Conservation (phyloP, 2,888 invertebrate species). For the Ormyrus nitidulus region DNA sequence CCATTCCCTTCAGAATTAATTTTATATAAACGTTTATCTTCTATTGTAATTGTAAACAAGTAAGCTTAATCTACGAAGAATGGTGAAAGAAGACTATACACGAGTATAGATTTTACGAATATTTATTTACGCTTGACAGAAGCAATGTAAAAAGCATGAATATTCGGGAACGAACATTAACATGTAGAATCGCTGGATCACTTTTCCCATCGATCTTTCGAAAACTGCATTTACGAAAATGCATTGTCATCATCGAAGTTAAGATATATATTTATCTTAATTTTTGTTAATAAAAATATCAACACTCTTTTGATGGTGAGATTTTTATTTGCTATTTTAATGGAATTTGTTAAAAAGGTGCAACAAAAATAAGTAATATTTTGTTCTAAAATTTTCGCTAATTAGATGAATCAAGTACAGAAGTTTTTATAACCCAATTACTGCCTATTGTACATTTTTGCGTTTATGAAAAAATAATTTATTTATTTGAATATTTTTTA, state of each 20-base stretch:
- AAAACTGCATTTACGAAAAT: slow-evolving; percentile 23
- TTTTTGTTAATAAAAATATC: not conserved
- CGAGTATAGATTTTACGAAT: slow-evolving; percentile 24
- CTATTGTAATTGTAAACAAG: slow-evolving; percentile 48
- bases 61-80: slow-evolving; percentile 42
- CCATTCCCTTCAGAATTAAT: slow-evolving; percentile 48
- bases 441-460: slow-evolving; percentile 20
- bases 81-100: slow-evolving; percentile 18
- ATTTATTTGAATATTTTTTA: not conserved
- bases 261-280: slow-evolving; percentile 28
- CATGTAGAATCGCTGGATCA: slow-evolving; percentile 23
- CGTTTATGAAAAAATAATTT: not conserved
- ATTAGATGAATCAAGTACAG: not conserved
- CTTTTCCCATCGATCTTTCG: slow-evolving; percentile 33
- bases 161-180: slow-evolving; percentile 46
- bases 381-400: slow-evolving; percentile 4
- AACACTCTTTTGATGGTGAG: slow-evolving; percentile 5
- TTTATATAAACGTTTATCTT: slow-evolving; percentile 49
- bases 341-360: not conserved
- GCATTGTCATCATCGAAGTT: slow-evolving; percentile 27
- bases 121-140: slow-evolving; percentile 41
- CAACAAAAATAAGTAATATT: not conserved
- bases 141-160: slow-evolving; percentile 42
- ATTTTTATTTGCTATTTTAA: slow-evolving; percentile 35
- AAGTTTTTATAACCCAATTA: not conserved